Conservation (phyloP, 1,140 invertebrate genomes). For the Pseudomyrmex gracilis region DNA sequence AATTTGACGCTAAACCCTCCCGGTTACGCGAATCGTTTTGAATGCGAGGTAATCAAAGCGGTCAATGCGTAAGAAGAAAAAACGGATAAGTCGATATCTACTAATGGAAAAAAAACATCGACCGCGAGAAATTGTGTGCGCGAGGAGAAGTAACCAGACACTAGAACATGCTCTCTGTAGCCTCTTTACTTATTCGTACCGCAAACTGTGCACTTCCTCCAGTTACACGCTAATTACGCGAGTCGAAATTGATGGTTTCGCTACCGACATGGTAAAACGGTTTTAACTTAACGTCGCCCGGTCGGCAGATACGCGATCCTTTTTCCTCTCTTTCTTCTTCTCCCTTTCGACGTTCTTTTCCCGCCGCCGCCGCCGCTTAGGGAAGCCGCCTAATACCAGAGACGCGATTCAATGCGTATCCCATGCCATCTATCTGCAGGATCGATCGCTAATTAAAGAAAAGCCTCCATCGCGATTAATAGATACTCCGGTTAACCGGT, state of each 20-base stretch:
- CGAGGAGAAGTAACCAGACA: constrained; percentile 59
- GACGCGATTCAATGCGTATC: constrained; percentile 60
- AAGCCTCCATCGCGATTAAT: constrained; percentile 68
- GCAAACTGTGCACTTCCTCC: constrained; percentile 62
- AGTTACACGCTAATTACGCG: constrained; percentile 75
- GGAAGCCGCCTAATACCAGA: constrained; percentile 23
- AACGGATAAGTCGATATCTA: constrained; percentile 20
- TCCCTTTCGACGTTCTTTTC: constrained; percentile 3
- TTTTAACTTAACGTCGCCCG: constrained; percentile 72
- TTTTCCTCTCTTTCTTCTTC: constrained; percentile 31
- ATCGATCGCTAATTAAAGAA: constrained; percentile 69
- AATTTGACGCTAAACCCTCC: constrained; percentile 42
- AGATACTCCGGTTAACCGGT: constrained; percentile 51
- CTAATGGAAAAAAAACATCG: constrained; percentile 20
- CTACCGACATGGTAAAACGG: constrained; percentile 64
- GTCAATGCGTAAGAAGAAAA: background rate
- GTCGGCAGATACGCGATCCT: constrained; percentile 49
- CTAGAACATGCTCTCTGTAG: constrained; percentile 9
- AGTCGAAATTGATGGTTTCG: constrained; percentile 75
- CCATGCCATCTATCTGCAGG: constrained; percentile 46
- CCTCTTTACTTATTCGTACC: constrained; percentile 74
- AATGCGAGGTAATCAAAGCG: constrained; percentile 38
- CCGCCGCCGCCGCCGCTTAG: constrained; percentile 12
- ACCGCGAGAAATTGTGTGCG: constrained; percentile 42
- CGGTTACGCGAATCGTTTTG: constrained; percentile 4